Percentiles rank a stretch among this genome's conserved stretches.
Evolutionary conservation across 2,113 vertebrate species (phyloP).

Genomic region (Psittacula cyanocephala): DNA sequence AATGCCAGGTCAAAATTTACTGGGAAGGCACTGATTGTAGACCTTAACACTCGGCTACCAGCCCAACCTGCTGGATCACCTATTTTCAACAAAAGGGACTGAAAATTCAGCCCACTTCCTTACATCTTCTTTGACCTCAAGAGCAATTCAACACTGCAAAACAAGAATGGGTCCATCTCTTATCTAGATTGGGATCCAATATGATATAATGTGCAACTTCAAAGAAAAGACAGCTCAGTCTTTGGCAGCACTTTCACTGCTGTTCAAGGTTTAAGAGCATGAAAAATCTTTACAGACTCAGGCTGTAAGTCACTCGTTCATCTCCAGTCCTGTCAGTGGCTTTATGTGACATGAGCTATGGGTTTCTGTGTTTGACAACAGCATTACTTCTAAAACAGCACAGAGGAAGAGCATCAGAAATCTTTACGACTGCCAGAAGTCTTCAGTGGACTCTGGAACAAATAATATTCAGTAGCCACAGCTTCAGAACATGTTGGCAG

Average conservation of each 20-base stretch:
- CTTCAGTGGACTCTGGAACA: neutral
- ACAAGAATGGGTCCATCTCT: neutral
- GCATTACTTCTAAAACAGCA: neutral
- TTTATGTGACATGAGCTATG: neutral
- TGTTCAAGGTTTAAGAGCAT: neutral
- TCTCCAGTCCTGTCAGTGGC: neutral
- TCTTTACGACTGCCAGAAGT: neutral
- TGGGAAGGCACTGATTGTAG: neutral
- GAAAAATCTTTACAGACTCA: neutral
- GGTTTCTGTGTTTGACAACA: neutral
- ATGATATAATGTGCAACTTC: neutral
- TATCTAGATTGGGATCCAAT: neutral
- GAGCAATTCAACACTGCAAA: neutral
- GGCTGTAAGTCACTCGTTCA: neutral
- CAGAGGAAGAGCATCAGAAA: neutral
- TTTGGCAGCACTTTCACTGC: neutral
- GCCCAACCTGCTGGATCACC: neutral
- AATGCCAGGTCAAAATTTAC: neutral
- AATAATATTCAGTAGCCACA: neutral
- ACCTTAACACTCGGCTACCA: neutral
- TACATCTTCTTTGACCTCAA: neutral
- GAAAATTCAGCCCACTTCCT: neutral
- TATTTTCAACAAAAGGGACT: neutral
- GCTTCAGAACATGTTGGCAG: neutral
- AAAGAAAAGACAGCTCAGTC: neutral